phyloP scores from a whole-genome alignment of 2,113 vertebrate genomes.

The Lanius ludovicianus region DNA sequence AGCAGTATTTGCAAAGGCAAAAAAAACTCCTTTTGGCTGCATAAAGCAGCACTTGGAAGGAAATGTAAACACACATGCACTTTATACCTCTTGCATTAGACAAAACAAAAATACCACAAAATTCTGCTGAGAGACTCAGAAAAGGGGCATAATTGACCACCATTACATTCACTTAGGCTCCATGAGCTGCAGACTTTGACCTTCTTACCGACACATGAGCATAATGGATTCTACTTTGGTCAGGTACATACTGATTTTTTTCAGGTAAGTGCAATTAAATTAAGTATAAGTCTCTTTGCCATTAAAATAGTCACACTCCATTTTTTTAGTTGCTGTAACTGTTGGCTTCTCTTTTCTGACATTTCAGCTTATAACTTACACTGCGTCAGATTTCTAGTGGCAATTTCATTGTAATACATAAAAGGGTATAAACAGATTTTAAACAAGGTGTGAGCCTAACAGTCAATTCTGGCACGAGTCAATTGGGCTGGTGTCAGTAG shows the following conservation, averaged over 20 bases:
- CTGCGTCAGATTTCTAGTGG: neutral
- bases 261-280: neutral
- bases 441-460: neutral
- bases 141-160: neutral
- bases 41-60: neutral
- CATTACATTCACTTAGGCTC: neutral
- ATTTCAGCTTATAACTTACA: neutral
- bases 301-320: neutral
- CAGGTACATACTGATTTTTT: neutral
- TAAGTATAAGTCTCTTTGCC: neutral
- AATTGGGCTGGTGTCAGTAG: neutral
- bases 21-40: neutral
- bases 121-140: neutral
- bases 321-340: neutral
- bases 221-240: neutral
- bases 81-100: neutral
- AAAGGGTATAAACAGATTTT: neutral
- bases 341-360: neutral
- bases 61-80: neutral
- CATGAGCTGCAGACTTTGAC: neutral
- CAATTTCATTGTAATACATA: neutral
- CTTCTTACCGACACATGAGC: neutral
- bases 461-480: neutral
- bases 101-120: slow-evolving; percentile 23
- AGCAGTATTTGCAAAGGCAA: neutral